phyloP scores from a whole-genome alignment of 2,113 vertebrate species.

The Cinclus cinclus region DNA sequence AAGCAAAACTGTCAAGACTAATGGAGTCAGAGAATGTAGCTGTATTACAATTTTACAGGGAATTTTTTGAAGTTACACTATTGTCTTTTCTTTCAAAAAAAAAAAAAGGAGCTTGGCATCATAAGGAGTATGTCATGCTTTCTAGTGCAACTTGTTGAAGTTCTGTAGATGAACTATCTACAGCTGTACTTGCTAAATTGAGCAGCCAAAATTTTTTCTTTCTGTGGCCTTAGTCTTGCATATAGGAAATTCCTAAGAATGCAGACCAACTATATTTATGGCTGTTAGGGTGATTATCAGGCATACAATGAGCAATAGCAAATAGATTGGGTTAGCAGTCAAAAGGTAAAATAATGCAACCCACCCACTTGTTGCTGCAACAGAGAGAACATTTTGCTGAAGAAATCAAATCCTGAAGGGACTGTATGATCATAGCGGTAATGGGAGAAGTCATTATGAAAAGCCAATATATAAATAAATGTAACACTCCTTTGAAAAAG shows the following conservation, averaged over 20 bases:
- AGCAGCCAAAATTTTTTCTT: background rate
- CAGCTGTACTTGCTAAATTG: background rate
- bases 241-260: background rate
- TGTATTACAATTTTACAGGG: background rate
- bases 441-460: background rate
- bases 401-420: background rate
- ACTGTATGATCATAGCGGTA: background rate
- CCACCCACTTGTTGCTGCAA: background rate
- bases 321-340: background rate
- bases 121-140: background rate
- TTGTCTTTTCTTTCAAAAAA: background rate
- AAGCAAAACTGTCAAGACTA: background rate
- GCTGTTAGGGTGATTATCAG: background rate
- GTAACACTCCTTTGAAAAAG: background rate
- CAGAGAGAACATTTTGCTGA: background rate
- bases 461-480: background rate
- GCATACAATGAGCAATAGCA: background rate
- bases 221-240: background rate
- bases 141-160: background rate
- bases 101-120: background rate
- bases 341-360: background rate
- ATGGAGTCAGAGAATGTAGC: background rate
- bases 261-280: background rate
- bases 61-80: background rate
- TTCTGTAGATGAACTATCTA: background rate